Evolutionary conservation across 2,888 invertebrate species (phyloP).

Genomic region (Sminthurinus aureus): DNA sequence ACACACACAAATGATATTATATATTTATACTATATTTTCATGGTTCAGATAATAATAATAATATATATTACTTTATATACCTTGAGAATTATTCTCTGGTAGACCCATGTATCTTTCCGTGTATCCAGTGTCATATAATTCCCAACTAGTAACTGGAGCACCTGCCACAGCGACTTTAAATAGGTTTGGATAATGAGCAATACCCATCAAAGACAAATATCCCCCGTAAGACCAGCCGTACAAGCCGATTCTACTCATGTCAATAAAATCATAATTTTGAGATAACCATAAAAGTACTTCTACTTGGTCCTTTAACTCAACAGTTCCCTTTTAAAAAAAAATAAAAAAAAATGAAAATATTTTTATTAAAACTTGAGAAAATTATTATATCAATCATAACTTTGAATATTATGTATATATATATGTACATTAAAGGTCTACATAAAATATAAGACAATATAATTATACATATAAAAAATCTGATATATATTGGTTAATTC

Average conservation of each 20-base stretch:
- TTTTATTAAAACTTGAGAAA: too few relatives aligned
- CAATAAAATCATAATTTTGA: conserved; percentile 85
- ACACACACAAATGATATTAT: conserved; percentile 65
- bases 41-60: background rate
- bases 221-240: conserved; percentile 99
- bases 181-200: conserved; percentile 89
- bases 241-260: conserved; percentile 89
- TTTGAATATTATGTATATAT: too few relatives aligned
- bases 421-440: too few relatives aligned
- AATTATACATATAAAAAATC: background rate
- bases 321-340: conserved; percentile 75
- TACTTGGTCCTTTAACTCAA: conserved; percentile 93
- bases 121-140: conserved; percentile 97
- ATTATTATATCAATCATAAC: too few relatives aligned
- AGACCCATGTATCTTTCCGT: conserved; percentile 97
- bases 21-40: background rate
- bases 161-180: conserved; percentile 95
- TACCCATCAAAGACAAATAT: conserved; percentile 92
- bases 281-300: conserved; percentile 90
- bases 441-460: too few relatives aligned
- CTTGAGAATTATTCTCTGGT: conserved; percentile 73
- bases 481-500: background rate
- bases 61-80: background rate
- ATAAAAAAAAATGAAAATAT: too few relatives aligned
- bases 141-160: conserved; percentile 97